Conservation (phyloP, 35 echinoderm and acorn worm genomes). For the Heliocidaris tuberculata region DNA sequence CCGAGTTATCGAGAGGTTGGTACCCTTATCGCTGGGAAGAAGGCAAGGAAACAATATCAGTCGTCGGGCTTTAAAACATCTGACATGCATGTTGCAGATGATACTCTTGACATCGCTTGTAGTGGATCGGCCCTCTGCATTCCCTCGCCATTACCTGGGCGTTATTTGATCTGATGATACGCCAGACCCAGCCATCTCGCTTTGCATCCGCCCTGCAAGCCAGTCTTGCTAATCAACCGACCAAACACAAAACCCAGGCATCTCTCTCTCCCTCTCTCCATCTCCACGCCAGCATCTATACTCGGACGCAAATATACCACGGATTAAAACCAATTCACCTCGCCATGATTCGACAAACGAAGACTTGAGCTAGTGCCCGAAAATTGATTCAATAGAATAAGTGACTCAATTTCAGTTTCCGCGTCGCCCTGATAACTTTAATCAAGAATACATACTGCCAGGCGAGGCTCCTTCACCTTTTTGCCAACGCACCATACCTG, state of each 20-base stretch:
- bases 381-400: background rate
- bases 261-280: background rate
- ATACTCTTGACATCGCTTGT: background rate
- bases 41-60: background rate
- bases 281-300: background rate
- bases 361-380: background rate
- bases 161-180: constrained; percentile 12
- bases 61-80: background rate
- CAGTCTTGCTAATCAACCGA: constrained; percentile 8
- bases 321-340: background rate
- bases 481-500: background rate
- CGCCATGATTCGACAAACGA: background rate
- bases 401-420: constrained; percentile 1
- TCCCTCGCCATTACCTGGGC: background rate
- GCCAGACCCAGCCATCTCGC: background rate
- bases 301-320: background rate
- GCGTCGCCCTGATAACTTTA: background rate
- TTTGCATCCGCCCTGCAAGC: background rate
- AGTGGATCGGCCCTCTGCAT: background rate
- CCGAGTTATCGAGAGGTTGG: background rate
- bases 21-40: background rate
- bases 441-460: background rate
- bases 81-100: background rate
- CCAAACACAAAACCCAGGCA: background rate
- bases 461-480: background rate